Evolutionary conservation across 2,888 invertebrate genomes (phyloP).

Genomic region (Drosophila nr. perissopoda): DNA sequence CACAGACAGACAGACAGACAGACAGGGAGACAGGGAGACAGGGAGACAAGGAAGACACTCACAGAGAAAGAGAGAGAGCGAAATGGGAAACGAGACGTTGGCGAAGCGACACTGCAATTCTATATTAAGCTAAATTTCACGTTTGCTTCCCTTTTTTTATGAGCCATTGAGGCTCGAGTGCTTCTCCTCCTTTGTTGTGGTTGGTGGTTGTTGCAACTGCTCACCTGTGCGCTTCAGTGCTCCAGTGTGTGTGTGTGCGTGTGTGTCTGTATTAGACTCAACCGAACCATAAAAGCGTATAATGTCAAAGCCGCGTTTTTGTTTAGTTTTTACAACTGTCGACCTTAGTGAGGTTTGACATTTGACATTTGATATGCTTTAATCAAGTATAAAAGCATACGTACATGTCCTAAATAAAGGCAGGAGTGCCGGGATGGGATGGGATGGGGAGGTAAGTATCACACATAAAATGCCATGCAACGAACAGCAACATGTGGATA

Average conservation of each 20-base stretch:
- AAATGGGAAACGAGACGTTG: neutral
- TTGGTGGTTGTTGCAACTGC: slow-evolving; percentile 34
- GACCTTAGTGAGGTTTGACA: slow-evolving; percentile 74
- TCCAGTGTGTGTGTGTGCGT: slow-evolving; percentile 8
- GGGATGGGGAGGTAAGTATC: slow-evolving; percentile 5
- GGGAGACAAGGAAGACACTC: neutral
- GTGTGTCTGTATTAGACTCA: slow-evolving; percentile 31
- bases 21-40: neutral
- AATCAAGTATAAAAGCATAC: slow-evolving; percentile 77
- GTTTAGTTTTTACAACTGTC: slow-evolving; percentile 74
- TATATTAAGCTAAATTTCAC: slow-evolving; percentile 52
- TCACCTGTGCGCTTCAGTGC: slow-evolving; percentile 34
- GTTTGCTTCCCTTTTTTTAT: slow-evolving; percentile 41
- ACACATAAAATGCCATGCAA: slow-evolving; percentile 54
- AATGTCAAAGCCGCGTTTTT: slow-evolving; percentile 28
- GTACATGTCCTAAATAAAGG: slow-evolving; percentile 42
- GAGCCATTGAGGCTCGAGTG: slow-evolving; percentile 20
- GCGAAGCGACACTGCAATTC: slow-evolving; percentile 9
- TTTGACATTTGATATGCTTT: slow-evolving; percentile 80
- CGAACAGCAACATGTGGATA: slow-evolving; percentile 74
- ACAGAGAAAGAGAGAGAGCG: neutral
- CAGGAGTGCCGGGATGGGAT: slow-evolving; percentile 7
- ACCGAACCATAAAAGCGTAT: slow-evolving; percentile 63
- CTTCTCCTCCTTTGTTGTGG: slow-evolving; percentile 1
- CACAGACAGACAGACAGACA: slow-evolving; percentile 13